Evolutionary conservation across 1,140 invertebrate species (phyloP).

Genomic region (Aplysia californica): DNA sequence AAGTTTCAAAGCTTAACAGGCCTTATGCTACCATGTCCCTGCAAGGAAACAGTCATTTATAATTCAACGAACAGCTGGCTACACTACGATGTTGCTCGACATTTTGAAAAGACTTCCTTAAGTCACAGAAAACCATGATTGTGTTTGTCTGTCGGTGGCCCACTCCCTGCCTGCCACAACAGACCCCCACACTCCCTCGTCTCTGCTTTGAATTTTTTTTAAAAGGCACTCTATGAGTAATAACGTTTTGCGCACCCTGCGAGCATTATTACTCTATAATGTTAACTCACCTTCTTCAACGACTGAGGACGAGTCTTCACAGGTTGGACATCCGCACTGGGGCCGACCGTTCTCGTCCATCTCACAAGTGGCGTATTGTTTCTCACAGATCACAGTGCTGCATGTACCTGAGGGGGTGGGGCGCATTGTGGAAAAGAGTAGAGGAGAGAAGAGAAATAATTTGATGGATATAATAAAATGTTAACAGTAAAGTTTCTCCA

Average conservation of each 20-base stretch:
- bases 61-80: too few relatives aligned
- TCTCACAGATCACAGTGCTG: constrained; percentile 3
- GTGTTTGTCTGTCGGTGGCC: too few relatives aligned
- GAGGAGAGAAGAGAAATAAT: not conserved
- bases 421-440: not conserved
- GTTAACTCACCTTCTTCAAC: constrained; percentile 1
- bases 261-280: not conserved
- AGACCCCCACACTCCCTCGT: too few relatives aligned
- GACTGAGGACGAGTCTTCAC: not conserved
- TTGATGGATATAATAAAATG: too few relatives aligned
- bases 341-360: constrained; percentile 5
- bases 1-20: too few relatives aligned
- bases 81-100: too few relatives aligned
- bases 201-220: not conserved
- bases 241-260: not conserved
- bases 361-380: constrained; percentile 9
- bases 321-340: constrained; percentile 8
- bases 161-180: too few relatives aligned
- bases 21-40: too few relatives aligned
- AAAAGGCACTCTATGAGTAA: not conserved
- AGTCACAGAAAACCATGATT: too few relatives aligned
- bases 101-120: too few relatives aligned
- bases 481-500: too few relatives aligned
- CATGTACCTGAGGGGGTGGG: constrained; percentile 6
- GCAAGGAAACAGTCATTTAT: too few relatives aligned